Evolutionary conservation across 2,113 vertebrate species (phyloP).

Genomic region (Miniopterus natalensis): DNA sequence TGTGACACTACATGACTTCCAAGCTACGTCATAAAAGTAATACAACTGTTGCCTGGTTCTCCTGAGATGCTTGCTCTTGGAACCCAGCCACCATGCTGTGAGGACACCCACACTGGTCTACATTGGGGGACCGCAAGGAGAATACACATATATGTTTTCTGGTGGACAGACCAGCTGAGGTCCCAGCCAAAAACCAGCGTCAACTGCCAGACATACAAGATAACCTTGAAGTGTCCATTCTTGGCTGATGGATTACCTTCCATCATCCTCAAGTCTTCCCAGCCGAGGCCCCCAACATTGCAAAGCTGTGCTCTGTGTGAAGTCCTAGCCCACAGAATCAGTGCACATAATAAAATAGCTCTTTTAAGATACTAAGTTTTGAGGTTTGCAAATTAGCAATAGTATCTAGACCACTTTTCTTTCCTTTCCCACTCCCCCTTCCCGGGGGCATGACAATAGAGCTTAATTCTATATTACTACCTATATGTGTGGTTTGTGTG

Average conservation of each 20-base stretch:
- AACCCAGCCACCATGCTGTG: not conserved
- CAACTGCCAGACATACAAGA: not conserved
- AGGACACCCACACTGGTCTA: not conserved
- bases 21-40: not conserved
- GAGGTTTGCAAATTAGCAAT: not conserved
- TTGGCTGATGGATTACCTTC: not conserved
- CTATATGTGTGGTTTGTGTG: not conserved
- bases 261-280: not conserved
- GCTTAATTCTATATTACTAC: not conserved
- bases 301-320: not conserved
- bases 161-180: not conserved
- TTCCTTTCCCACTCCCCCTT: not conserved
- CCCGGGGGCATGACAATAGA: not conserved
- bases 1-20: not conserved
- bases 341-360: not conserved
- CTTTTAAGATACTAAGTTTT: not conserved
- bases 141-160: not conserved
- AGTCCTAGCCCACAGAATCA: not conserved
- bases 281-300: not conserved
- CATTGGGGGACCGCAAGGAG: not conserved
- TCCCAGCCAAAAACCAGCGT: not conserved
- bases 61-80: not conserved
- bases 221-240: not conserved
- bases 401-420: not conserved
- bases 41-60: not conserved